Conservation (phyloP, 2,113 vertebrate species). For the Camelus bactrianus region DNA sequence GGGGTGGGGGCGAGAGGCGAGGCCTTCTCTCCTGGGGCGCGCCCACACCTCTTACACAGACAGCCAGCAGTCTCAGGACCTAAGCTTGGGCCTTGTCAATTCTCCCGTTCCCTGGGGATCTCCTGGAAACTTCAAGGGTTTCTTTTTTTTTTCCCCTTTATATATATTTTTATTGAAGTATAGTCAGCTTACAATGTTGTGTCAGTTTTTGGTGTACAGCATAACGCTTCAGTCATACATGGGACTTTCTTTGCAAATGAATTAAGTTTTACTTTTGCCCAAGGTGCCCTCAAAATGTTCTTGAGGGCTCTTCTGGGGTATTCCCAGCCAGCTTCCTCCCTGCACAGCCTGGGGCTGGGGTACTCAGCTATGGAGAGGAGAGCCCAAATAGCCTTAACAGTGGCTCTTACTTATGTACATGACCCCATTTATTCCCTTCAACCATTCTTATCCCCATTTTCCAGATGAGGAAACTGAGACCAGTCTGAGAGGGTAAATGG, state of each 20-base stretch:
- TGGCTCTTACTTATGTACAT: neutral
- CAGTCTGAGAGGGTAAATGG: neutral
- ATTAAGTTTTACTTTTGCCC: neutral
- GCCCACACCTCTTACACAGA: neutral
- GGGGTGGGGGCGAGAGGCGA: neutral
- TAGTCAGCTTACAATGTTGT: too few relatives aligned
- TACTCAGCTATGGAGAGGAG: neutral
- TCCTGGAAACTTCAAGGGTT: neutral
- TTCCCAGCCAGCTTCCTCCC: neutral
- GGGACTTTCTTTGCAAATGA: neutral
- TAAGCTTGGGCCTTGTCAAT: neutral
- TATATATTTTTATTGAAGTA: too few relatives aligned
- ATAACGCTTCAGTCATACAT: too few relatives aligned
- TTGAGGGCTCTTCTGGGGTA: neutral
- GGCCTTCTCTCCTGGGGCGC: fast-evolving
- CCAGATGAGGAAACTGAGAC: neutral
- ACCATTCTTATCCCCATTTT: neutral
- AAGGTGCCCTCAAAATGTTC: neutral
- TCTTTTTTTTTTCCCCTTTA: neutral
- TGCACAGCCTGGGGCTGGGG: neutral
- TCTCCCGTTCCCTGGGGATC: neutral
- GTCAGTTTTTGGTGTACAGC: too few relatives aligned
- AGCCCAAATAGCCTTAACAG: neutral
- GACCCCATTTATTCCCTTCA: neutral
- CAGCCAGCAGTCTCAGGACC: neutral